These are phyloP conservation scores for Tolypeutes matacus DNA, from an alignment of 2,797 vertebrate species.

Conservation along the genomic window DNA sequence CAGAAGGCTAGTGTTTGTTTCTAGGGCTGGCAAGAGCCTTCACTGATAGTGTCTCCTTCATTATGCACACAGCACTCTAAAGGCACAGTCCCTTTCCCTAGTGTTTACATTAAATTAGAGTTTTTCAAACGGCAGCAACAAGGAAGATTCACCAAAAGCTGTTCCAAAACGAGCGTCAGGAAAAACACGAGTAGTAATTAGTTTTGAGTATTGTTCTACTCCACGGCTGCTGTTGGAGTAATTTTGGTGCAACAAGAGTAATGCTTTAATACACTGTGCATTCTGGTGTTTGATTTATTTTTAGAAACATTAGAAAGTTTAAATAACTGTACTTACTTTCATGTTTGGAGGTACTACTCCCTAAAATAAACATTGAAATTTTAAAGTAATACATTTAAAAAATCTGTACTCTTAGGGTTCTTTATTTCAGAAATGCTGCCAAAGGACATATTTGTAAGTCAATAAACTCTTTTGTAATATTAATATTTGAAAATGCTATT, in stretches of 20 bases:
- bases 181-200: conserved; percentile 1
- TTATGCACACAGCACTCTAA: neutral
- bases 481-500: conserved; percentile 46
- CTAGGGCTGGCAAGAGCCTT: neutral
- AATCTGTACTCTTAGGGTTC: conserved; percentile 19
- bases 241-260: neutral
- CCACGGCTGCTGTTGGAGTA: neutral
- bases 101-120: conserved; percentile 7
- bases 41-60: neutral
- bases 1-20: conserved; percentile 30
- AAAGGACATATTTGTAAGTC: conserved; percentile 58
- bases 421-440: conserved; percentile 38
- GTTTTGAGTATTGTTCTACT: conserved; percentile 22
- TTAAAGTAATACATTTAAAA: conserved; percentile 31
- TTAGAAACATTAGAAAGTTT: conserved; percentile 26
- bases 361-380: conserved; percentile 64
- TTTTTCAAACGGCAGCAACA: conserved; percentile 37
- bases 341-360: conserved; percentile 2
- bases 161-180: neutral
- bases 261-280: conserved; percentile 16
- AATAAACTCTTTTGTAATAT: neutral
- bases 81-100: neutral
- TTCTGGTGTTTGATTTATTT: conserved; percentile 21
- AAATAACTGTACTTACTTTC: conserved; percentile 51
- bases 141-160: conserved; percentile 41